Evolutionary conservation across 1,140 invertebrate species (phyloP), one percentile per base, ranked within the genome.

Genomic region (Hyphantria cunea): DNA sequence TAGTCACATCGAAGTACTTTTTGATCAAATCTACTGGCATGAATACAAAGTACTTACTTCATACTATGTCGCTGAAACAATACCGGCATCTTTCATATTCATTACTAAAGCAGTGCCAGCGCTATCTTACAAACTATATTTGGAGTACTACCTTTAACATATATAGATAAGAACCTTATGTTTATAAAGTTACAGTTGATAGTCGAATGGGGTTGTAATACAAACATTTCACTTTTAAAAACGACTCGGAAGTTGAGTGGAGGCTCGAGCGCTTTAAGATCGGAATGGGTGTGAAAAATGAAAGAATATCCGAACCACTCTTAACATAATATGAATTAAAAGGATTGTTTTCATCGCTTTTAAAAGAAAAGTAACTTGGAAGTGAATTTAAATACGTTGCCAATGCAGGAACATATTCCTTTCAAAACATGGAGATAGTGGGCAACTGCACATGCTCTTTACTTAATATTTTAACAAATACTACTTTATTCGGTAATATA

Each of bases 181-280:
- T 12, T 3, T 15, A 5, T 8, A n/a, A 4, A 0, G 0, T 33
- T 37, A 69, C 12, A 49, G 53, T 69, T 17, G 8, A 8, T 39
- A 56, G 47, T 66, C 12, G 14, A 52, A 42, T 56, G 48, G 13
- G 5, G 6, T 3, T 13, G 7, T 10, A 37, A 42, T 47, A 69
- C 70, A 72, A 72, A 73, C 64, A 67, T 70, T 73, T 68, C 55
- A 53, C 62, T 72, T 67, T 74, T 65, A 56, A 72, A 73, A 70
- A 68, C 48, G 54, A 62, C 64, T 69, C 63, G 51, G 56, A 64
- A 52, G 55, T 47, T 7, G 56, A 60, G 70, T 48, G 47, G 56
- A 62, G 44, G 67, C 64, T 70, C 48, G 62, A 70, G 48, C 50
- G 49, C 67, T 73, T 73, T 63, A 70, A 60, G 48, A 67, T 62